A percentile compares a stretch with the other conserved stretches of the same genome.
Evolutionary conservation across 2,888 invertebrate genomes (phyloP).

Genomic region (Drosophila mulleri): DNA sequence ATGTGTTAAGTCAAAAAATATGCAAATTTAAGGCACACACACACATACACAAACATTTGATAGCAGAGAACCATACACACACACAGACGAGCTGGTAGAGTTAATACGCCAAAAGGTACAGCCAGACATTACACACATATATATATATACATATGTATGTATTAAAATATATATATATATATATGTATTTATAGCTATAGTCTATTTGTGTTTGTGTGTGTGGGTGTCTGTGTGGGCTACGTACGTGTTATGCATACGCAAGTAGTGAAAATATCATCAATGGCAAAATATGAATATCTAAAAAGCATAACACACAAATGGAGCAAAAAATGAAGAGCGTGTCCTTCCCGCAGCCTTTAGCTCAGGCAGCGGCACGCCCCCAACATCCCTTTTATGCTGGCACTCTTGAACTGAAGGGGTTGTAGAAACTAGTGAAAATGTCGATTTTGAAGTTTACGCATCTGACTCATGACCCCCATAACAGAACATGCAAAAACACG

Average conservation of each 20-base stretch:
- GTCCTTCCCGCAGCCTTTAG: conserved; percentile 27
- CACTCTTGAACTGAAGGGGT: background rate
- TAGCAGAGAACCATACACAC: conserved; percentile 15
- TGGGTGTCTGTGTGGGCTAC: conserved; percentile 41
- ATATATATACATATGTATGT: conserved; percentile 6
- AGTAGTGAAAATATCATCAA: conserved; percentile 80
- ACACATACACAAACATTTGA: conserved; percentile 22
- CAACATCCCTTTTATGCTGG: background rate
- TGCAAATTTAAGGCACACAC: conserved; percentile 65
- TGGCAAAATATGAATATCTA: conserved; percentile 80
- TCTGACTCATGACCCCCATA: conserved; percentile 44
- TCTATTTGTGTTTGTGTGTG: conserved; percentile 25
- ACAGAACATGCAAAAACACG: background rate
- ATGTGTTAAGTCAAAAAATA: conserved; percentile 80
- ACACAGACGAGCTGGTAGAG: conserved; percentile 44
- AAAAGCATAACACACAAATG: conserved; percentile 77
- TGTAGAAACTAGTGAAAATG: conserved; percentile 69
- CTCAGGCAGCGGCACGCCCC: background rate
- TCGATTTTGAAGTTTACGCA: conserved; percentile 66
- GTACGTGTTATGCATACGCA: conserved; percentile 79
- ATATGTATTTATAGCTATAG: conserved; percentile 17
- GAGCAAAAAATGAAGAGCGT: conserved; percentile 54
- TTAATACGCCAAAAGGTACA: conserved; percentile 60
- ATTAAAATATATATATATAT: background rate
- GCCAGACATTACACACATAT: conserved; percentile 26